phyloP scores from a whole-genome alignment of 2,797 vertebrate species.

The Sebastes minor region DNA sequence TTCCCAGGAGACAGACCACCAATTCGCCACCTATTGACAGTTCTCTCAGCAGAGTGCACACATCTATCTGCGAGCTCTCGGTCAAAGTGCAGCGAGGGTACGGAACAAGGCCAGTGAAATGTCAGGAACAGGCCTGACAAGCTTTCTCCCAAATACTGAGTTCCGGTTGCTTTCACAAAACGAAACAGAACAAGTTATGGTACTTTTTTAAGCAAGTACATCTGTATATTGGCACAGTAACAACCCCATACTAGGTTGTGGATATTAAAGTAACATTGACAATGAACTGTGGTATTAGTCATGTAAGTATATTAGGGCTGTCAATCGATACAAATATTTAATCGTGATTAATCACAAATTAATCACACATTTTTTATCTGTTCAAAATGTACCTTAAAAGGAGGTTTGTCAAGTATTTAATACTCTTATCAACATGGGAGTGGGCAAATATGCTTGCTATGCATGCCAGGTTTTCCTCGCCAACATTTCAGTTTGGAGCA shows the following conservation, averaged over 20 bases:
- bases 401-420: too few species aligned
- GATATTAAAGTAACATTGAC: neutral
- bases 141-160: neutral
- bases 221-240: neutral
- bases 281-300: neutral
- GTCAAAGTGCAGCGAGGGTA: neutral
- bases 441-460: too few species aligned
- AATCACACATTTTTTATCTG: too few species aligned
- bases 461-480: too few species aligned
- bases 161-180: neutral
- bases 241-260: neutral
- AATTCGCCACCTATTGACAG: slow-evolving; percentile 8
- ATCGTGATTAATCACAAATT: too few species aligned
- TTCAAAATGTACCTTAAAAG: too few species aligned
- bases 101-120: slow-evolving; percentile 6
- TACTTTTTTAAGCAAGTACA: too few species aligned
- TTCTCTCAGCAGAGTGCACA: neutral
- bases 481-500: too few species aligned
- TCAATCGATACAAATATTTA: too few species aligned
- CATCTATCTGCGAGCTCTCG: neutral
- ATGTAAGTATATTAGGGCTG: neutral
- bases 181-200: neutral
- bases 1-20: slow-evolving; percentile 6
- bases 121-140: neutral
- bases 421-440: too few species aligned